Conservation (phyloP, 1,140 invertebrate species). For the Nasonia giraulti region DNA sequence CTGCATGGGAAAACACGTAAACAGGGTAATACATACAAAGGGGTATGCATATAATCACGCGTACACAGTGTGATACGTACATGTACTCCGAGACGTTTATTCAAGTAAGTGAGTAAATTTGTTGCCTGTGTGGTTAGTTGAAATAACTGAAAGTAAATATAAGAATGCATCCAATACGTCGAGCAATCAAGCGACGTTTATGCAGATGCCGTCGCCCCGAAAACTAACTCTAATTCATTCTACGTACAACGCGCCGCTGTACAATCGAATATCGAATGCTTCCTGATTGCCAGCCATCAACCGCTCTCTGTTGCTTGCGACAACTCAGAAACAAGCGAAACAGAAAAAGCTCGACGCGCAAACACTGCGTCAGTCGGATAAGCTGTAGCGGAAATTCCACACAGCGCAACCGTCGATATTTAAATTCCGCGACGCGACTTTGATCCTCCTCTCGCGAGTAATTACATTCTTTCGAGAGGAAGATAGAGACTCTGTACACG, state of each 20-base stretch:
- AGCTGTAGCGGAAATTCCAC: constrained; percentile 8
- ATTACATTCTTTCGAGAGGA: constrained; percentile 34
- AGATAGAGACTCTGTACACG: neutral
- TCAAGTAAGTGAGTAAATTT: too few relatives aligned
- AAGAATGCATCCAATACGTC: neutral
- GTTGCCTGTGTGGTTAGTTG: too few relatives aligned
- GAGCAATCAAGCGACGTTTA: constrained; percentile 27
- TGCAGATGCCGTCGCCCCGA: neutral
- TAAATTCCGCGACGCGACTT: constrained; percentile 28
- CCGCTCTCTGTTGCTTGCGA: neutral
- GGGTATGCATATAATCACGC: too few relatives aligned
- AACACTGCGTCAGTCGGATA: neutral
- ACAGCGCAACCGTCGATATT: neutral
- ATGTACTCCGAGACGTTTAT: too few relatives aligned
- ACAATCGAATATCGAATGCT: constrained; percentile 39
- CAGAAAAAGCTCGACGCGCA: neutral
- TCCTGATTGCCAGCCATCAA: constrained; percentile 19
- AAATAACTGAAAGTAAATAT: too few relatives aligned
- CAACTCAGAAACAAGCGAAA: neutral
- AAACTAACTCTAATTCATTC: constrained; percentile 29
- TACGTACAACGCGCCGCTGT: neutral
- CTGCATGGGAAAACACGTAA: too few relatives aligned
- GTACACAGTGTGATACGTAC: too few relatives aligned
- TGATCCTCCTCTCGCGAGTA: constrained; percentile 27
- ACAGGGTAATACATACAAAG: too few relatives aligned